Percentiles rank a stretch among this genome's conserved stretches.
These are phyloP conservation scores for Drosophila borealis DNA, from an alignment of 2,888 invertebrate species.

Conservation along the genomic window DNA sequence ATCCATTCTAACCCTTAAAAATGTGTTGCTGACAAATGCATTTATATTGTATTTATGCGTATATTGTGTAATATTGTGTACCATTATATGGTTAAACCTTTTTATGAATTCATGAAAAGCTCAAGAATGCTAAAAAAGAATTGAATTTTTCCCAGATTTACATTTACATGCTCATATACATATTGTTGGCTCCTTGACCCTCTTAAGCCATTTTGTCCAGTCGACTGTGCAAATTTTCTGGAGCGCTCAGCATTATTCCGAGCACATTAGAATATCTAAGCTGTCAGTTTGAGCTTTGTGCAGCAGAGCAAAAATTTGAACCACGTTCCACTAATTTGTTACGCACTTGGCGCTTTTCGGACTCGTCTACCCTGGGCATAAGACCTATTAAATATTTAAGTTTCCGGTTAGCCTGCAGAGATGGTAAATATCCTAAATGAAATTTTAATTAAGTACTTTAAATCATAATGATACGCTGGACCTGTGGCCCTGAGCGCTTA, in stretches of 20 bases:
- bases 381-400: constrained; percentile 14
- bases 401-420: not conserved
- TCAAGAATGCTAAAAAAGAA: not conserved
- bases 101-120: not conserved
- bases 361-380: not conserved
- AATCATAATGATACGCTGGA: not conserved
- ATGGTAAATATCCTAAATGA: constrained; percentile 12
- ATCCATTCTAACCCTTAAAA: not conserved
- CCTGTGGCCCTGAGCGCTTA: constrained; percentile 4
- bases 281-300: constrained; percentile 30
- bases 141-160: no score
- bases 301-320: constrained; percentile 32
- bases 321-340: constrained; percentile 35
- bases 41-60: not conserved
- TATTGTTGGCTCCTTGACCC: constrained; percentile 9
- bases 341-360: not conserved
- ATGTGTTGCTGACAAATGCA: not conserved
- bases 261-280: constrained; percentile 25
- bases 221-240: constrained; percentile 9
- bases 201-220: constrained; percentile 2
- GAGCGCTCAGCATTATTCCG: constrained; percentile 3
- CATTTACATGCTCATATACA: not conserved
- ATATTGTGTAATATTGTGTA: no score
- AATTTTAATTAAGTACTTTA: constrained; percentile 5
- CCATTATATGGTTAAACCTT: no score